phyloP scores from a whole-genome alignment of 2,113 vertebrate genomes.

The Neoarius graeffei region DNA sequence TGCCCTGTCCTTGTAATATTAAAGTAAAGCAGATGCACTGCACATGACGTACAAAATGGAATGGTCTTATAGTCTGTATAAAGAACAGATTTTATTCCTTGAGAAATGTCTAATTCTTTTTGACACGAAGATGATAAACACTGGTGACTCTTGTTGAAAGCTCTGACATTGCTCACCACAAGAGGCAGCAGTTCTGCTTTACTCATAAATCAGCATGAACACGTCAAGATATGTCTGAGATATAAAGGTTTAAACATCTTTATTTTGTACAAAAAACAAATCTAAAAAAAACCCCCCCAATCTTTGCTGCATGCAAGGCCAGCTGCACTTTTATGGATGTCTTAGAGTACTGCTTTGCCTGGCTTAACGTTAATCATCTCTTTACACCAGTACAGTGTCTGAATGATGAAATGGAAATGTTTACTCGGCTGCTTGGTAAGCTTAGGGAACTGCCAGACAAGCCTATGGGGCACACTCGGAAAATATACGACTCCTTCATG shows the following conservation, averaged over 20 bases:
- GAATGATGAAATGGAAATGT: conserved; percentile 43
- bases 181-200: conserved; percentile 17
- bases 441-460: neutral
- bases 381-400: neutral
- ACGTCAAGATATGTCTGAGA: neutral
- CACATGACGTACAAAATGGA: too few relatives aligned
- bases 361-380: neutral
- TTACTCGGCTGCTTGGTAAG: conserved; percentile 9
- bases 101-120: too few relatives aligned
- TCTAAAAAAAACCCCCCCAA: neutral
- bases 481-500: conserved; percentile 10
- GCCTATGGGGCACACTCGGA: neutral
- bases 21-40: too few relatives aligned
- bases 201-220: neutral
- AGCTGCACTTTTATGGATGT: neutral
- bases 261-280: neutral
- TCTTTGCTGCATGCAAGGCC: too few relatives aligned
- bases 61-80: too few relatives aligned
- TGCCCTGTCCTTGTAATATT: too few relatives aligned
- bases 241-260: neutral
- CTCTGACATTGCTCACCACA: conserved; percentile 8
- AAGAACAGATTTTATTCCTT: too few relatives aligned
- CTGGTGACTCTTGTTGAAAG: neutral
- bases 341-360: neutral
- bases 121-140: too few relatives aligned